Evolutionary conservation across 2,888 invertebrate genomes (phyloP), one percentile per base, ranked within the genome.

Genomic region (Agonopterix arenella): DNA sequence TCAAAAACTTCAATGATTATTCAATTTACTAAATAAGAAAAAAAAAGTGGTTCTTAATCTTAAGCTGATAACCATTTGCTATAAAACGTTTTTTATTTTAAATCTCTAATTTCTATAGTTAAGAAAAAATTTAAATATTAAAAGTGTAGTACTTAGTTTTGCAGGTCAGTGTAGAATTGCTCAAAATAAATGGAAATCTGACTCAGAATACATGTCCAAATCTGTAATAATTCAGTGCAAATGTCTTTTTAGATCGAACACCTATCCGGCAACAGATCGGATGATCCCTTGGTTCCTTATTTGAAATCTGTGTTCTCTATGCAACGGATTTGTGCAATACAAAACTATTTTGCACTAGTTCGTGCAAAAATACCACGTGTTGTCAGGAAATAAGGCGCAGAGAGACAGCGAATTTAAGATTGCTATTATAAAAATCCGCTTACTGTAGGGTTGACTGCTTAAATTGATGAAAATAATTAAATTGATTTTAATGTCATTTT

Each of bases 221-320:
- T 28, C 28, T 5, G 28, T 7, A 28, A 28, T 28, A 28, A 28
- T 28, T 28, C 28, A 28, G 28, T 28, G 28, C 18, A 18, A 18
- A 18, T 18, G 18, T 4, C 18, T 18, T 18, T 18, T 18, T 38
- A 38, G 10, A 38, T 38, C 38, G 10, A 38, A 38, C 38, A 59
- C 50, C 55, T 52, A 52, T 53, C 57, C 59, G 58, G 52, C 61
- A 62, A 57, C 70, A 75, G 70, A 76, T 76, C 65, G 74, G 76
- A 76, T 78, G 68, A 77, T 68, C 73, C 62, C 51, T 38, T 61
- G 72, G 66, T 75, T 76, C 73, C 78, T 80, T 78, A 78, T 78
- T 79, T 75, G 68, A 74, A 80, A 80, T 77, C 76, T 74, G 70
- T 79, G 75, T 81, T 76, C 74, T 74, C 74, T 74, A 76, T 75